Base-by-base conservation (phyloP, 2,113 vertebrate genomes). In the Pygathrix nemaeus region DNA sequence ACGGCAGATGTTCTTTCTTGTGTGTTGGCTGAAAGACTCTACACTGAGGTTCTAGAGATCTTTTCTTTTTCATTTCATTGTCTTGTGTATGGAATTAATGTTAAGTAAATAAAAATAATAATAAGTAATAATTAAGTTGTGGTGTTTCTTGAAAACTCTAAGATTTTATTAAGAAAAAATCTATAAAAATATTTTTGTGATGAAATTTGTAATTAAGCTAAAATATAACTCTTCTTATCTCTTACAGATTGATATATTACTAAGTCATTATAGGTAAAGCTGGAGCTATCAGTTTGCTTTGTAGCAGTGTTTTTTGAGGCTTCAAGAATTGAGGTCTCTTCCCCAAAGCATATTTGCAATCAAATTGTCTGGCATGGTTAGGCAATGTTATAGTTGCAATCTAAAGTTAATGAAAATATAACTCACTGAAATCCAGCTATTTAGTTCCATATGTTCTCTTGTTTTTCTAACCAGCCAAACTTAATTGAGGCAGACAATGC, bases 291-390 rank as follows among this genome's bases (percentile, higher is more conserved):
- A n/a, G 6, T 50, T 18, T 32, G 7, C 2, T 12, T 75, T 64
- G 78, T 27, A 16, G 23, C 38, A 32, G 45, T 73, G 3, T 72
- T 75, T 88, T 43, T 17, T 38, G 3, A 61, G 35, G 14, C 21
- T 13, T 70, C 4, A 35, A 17, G 20, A 0, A 55, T 5, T 0
- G 1, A 57, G 3, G 0, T 20, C 2, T 75, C 8, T 61, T 78
- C 52, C 3, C 81, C 0, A 35, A 73, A 23, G 23, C 3, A 38
- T 17, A 82, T 66, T 85, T 48, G 11, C 11, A 27, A 40, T 40
- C 5, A 68, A 66, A 38, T 61, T 35, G 1, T 11, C 35, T 64
- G 14, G 43, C 16, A 27, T 50, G 18, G 32, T 23, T 52, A 85
- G 30, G 8, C 35, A 82, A 17, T 30, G 35, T 8, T n/a, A 43